A percentile compares a stretch with the other conserved stretches of the same genome.
Conservation (phyloP, 2,113 vertebrate genomes). For the Trichechus manatus region DNA sequence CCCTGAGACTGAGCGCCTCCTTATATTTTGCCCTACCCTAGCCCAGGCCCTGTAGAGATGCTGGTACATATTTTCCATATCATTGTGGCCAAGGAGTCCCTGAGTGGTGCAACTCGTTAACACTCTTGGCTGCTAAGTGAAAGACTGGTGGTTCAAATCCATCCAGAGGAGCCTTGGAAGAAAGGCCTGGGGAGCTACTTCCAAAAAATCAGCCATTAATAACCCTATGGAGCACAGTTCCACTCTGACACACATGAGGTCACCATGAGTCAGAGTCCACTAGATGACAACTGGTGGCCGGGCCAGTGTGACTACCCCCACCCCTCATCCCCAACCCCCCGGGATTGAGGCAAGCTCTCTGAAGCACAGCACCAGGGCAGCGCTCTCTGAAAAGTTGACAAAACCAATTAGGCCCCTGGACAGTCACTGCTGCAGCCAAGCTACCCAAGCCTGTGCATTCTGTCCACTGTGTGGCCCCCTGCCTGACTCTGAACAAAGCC, state of each 20-base stretch:
- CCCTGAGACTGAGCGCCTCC: background rate
- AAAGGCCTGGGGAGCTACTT: background rate
- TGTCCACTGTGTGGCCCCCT: background rate
- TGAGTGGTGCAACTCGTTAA: background rate
- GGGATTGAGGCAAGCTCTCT: no score
- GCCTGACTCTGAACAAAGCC: background rate
- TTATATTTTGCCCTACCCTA: no score
- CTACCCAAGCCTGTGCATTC: background rate
- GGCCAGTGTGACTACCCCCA: no score
- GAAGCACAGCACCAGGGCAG: background rate
- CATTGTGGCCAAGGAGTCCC: background rate
- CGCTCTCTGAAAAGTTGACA: background rate
- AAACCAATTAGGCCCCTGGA: background rate
- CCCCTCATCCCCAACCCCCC: fast-evolving
- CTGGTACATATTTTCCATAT: background rate
- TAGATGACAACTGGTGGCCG: background rate
- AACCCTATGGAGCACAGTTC: background rate
- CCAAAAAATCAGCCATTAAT: background rate
- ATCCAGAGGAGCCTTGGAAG: background rate
- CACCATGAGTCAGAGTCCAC: background rate
- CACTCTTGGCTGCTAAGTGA: background rate
- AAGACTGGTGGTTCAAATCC: background rate
- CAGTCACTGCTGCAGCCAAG: background rate
- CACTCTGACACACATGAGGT: background rate
- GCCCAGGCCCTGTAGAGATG: background rate